Evolutionary conservation across 2,797 vertebrate species (phyloP), one percentile per base, ranked within the genome.

Genomic region (Takifugu rubripes): DNA sequence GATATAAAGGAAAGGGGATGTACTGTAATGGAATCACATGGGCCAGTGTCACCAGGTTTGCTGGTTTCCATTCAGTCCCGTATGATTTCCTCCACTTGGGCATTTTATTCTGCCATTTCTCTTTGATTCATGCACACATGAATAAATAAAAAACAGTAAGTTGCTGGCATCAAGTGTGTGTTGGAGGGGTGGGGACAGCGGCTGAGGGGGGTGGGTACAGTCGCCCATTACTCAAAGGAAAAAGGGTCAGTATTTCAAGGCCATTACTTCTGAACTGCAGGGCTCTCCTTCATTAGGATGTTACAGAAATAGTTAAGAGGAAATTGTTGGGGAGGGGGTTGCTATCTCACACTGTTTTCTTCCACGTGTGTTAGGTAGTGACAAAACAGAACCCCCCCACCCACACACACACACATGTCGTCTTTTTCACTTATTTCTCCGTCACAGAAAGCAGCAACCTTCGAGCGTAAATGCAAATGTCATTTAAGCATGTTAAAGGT

Each of bases 381-480:
- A 84, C 85, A 75, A 83, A 73, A 82, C 84, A 69, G 77, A 74
- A 83, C 86, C 85, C 84, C n/a, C 5, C 6, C 16, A n/a, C 44
- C 1, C 33, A 40, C 33, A 40, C 33, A 40, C 36, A 40, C 36
- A 40, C 36, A 40, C 42, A 43, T 2, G 7, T 61, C 16, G 52
- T 59, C 75, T 65, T 68, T 79, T 77, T 78, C 74, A 74, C 81
- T 87, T 82, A 76, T 74, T 80, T 81, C 78, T 83, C 79, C 75
- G 70, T 71, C 75, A 65, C 69, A 79, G 75, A 80, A 81, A 80
- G 85, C 78, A 89, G 77, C 83, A 83, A 84, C 82, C 81, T 85
- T 85, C 84, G 84, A 89, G 86, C 79, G 89, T 89, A 88, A 89
- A 91, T 88, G 86, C 87, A 90, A 89, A 89, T 88, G 89, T 86